These are phyloP conservation scores for Eupsittula cactorum DNA, from an alignment of 2,113 vertebrate species.

Conservation along the genomic window DNA sequence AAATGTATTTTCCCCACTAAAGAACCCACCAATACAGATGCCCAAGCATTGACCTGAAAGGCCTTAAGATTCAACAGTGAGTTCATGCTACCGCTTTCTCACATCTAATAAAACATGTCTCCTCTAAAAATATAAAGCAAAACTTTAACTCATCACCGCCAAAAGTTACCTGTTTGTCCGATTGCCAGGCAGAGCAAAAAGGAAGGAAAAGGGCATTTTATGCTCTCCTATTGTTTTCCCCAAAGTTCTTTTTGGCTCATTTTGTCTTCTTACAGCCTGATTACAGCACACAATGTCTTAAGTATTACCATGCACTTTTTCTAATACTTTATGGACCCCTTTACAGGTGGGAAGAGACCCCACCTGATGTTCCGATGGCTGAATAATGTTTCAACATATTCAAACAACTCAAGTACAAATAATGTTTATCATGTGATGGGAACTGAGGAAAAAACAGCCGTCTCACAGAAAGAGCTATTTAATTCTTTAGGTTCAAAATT, in stretches of 20 bases:
- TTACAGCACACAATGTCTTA: background rate
- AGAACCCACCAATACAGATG: background rate
- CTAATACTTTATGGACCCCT: background rate
- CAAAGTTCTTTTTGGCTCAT: background rate
- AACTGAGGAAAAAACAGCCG: background rate
- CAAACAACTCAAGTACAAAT: background rate
- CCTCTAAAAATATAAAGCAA: background rate
- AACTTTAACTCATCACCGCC: background rate
- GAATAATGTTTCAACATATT: background rate
- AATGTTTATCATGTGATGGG: fast-evolving
- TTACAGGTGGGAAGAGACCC: background rate
- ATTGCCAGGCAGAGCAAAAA: background rate
- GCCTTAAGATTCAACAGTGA: background rate
- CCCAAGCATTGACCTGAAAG: background rate
- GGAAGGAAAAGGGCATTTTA: background rate
- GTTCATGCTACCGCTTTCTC: background rate
- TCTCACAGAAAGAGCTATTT: background rate
- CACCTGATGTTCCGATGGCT: background rate
- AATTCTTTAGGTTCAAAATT: background rate
- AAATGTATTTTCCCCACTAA: background rate
- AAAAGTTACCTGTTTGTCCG: background rate
- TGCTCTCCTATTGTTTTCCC: background rate
- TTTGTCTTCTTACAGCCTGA: background rate
- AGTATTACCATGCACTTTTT: background rate
- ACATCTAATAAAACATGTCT: background rate